A percentile compares a stretch with the other conserved stretches of the same genome.
Conservation (phyloP, 2,888 invertebrate genomes). For the Dinocampus coccinellae region DNA sequence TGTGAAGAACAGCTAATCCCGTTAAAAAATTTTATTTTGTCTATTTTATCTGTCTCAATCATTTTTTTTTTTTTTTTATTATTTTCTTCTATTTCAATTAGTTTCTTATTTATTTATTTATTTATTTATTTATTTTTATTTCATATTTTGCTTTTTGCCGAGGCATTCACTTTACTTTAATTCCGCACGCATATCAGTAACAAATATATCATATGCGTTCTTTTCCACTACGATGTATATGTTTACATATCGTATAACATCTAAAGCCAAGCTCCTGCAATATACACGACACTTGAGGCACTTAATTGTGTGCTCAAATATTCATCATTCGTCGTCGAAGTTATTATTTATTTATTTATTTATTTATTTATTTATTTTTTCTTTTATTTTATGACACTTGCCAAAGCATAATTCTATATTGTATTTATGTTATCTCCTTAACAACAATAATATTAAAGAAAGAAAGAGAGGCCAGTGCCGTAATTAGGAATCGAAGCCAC, state of each 20-base stretch:
- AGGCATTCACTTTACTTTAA: conserved; percentile 61
- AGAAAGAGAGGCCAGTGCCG: conserved; percentile 54
- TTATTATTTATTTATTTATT: conserved; percentile 29
- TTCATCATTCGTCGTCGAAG: conserved; percentile 41
- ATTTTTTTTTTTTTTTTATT: conserved; percentile 42
- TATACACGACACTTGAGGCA: conserved; percentile 70
- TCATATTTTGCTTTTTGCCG: conserved; percentile 1
- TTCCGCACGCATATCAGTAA: conserved; percentile 68
- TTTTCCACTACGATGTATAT: conserved; percentile 57
- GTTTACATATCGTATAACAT: conserved; percentile 68
- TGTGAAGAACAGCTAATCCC: conserved; percentile 60
- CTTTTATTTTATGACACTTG: conserved; percentile 41
- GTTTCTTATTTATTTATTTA: conserved; percentile 10
- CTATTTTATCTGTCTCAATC: conserved; percentile 43
- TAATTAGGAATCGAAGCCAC: conserved; percentile 54
- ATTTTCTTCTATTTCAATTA: conserved; percentile 14
- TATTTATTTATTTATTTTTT: conserved; percentile 45
- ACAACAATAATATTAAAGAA: conserved; percentile 60
- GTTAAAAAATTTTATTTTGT: conserved; percentile 46
- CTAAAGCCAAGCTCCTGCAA: conserved; percentile 70
- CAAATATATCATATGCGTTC: conserved; percentile 69
- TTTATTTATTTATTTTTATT: conserved; percentile 9
- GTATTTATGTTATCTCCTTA: conserved; percentile 57
- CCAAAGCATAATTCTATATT: conserved; percentile 66
- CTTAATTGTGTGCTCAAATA: conserved; percentile 69